Percentiles rank a stretch among this genome's conserved stretches.
Evolutionary conservation across 2,888 invertebrate species (phyloP).

Genomic region (Perizoma affinitatum): DNA sequence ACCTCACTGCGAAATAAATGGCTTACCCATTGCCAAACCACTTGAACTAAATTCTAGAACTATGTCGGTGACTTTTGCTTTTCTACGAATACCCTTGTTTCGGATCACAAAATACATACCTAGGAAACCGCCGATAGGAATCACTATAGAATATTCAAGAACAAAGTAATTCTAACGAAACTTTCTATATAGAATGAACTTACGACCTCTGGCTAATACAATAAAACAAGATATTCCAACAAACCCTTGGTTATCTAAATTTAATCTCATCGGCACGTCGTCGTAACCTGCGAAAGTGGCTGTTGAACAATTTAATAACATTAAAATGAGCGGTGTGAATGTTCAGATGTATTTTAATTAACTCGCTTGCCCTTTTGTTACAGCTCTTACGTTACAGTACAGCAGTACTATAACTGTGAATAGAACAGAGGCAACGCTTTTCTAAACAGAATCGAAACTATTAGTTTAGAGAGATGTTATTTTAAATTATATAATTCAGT

Average conservation of each 20-base stretch:
- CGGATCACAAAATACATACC: too few species aligned
- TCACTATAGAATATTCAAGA: too few species aligned
- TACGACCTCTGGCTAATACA: neutral
- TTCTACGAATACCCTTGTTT: too few species aligned
- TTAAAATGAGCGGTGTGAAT: slow-evolving; percentile 74
- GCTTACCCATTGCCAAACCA: too few species aligned
- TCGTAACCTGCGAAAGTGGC: slow-evolving; percentile 69
- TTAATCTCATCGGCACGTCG: slow-evolving; percentile 69
- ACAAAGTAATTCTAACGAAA: too few species aligned
- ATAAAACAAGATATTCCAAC: slow-evolving; percentile 15
- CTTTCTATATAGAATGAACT: neutral
- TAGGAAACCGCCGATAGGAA: too few species aligned
- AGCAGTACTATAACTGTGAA: neutral
- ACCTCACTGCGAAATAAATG: too few species aligned
- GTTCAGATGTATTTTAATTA: slow-evolving; percentile 77
- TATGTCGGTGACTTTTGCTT: too few species aligned
- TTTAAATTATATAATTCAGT: too few species aligned
- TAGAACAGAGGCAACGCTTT: too few species aligned
- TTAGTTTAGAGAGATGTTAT: too few species aligned
- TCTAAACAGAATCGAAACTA: neutral
- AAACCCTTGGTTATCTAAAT: slow-evolving; percentile 46
- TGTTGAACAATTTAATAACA: slow-evolving; percentile 81
- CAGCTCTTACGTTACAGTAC: slow-evolving; percentile 44
- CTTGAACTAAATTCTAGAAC: neutral
- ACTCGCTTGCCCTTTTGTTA: slow-evolving; percentile 66